Conservation (phyloP, 2,797 vertebrate genomes). For the Sebastes baramenuke region DNA sequence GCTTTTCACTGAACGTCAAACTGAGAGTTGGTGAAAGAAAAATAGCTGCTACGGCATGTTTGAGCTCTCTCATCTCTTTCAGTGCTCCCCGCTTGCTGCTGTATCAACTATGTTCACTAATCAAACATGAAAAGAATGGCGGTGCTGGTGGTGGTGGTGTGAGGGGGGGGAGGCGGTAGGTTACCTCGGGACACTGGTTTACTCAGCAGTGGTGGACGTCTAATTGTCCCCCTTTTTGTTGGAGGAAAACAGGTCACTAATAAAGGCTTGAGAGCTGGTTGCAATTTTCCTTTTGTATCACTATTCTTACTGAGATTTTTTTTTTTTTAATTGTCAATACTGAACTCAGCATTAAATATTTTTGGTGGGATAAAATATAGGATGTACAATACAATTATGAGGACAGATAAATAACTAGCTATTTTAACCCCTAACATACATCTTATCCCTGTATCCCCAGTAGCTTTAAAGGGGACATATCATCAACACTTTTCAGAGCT, state of each 20-base stretch:
- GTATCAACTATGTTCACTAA: conserved; percentile 51
- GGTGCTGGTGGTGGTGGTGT: not conserved
- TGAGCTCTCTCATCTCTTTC: conserved; percentile 32
- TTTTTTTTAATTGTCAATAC: not conserved
- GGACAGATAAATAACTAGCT: not conserved
- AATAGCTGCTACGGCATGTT: conserved; percentile 39
- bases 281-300: not conserved
- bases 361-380: not conserved
- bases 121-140: conserved; percentile 51
- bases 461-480: not conserved
- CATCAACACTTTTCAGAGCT: no score
- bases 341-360: not conserved
- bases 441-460: not conserved
- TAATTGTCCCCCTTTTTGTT: conserved; percentile 5
- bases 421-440: not conserved
- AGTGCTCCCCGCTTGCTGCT: not conserved
- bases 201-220: not conserved
- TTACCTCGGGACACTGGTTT: conserved; percentile 32
- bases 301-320: not conserved
- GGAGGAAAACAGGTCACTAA: not conserved
- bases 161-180: not conserved
- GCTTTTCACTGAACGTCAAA: conserved; percentile 18
- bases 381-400: not conserved
- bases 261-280: not conserved
- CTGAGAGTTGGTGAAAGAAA: conserved; percentile 26